Conservation (phyloP, 2,797 vertebrate species). For the Siniperca undulata region DNA sequence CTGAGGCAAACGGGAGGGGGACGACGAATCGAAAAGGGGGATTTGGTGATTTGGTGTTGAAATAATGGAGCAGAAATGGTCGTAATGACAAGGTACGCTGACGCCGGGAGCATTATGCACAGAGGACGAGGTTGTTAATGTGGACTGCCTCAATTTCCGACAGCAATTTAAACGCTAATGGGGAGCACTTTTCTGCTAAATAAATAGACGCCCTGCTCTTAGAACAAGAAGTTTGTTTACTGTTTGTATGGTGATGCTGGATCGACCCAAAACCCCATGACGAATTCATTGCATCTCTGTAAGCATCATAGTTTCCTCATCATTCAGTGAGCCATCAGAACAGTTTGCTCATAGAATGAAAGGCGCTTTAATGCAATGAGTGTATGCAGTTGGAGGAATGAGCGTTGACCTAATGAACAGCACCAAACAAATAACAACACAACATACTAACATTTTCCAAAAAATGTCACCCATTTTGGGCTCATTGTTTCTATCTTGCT, state of each 20-base stretch:
- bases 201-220: conserved; percentile 71
- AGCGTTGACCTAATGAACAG: neutral
- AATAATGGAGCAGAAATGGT: conserved; percentile 78
- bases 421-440: no score
- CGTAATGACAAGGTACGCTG: conserved; percentile 74
- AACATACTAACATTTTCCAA: neutral
- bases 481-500: neutral
- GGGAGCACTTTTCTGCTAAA: conserved; percentile 71
- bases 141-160: conserved; percentile 74
- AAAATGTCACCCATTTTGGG: neutral
- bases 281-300: conserved; percentile 29
- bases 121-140: conserved; percentile 73
- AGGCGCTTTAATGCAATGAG: conserved; percentile 1
- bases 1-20: conserved; percentile 38
- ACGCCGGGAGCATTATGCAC: conserved; percentile 66
- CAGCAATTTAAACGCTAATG: conserved; percentile 78
- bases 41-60: conserved; percentile 73
- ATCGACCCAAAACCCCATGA: conserved; percentile 37
- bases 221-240: conserved; percentile 75
- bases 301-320: conserved; percentile 29
- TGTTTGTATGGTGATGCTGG: conserved; percentile 36
- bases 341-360: neutral
- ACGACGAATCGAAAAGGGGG: conserved; percentile 31
- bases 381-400: neutral
- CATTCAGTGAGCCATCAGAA: conserved; percentile 15